These are phyloP conservation scores for Homarus americanus DNA, from an alignment of 1,140 invertebrate genomes.

Conservation along the genomic window DNA sequence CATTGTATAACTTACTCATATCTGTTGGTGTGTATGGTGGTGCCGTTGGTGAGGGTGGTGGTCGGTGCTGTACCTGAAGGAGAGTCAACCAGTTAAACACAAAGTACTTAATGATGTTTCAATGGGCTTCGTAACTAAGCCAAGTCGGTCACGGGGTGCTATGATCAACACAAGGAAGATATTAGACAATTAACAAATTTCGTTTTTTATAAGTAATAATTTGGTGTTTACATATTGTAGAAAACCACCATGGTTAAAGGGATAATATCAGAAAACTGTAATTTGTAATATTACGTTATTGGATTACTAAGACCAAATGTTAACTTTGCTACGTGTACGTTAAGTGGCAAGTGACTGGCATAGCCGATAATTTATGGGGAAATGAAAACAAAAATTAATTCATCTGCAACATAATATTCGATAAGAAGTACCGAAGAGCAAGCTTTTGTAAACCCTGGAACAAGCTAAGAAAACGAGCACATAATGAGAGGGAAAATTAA, in stretches of 20 bases:
- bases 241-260: too few relatives aligned
- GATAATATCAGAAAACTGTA: background rate
- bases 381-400: background rate
- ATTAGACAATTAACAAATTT: background rate
- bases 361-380: background rate
- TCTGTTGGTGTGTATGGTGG: conserved; percentile 16
- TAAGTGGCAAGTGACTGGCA: background rate
- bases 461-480: background rate
- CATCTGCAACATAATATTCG: background rate
- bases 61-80: conserved; percentile 23
- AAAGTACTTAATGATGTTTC: background rate
- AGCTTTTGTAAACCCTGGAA: background rate
- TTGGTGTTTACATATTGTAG: background rate
- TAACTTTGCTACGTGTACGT: background rate
- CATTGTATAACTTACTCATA: conserved; percentile 64
- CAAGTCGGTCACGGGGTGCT: background rate
- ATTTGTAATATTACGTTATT: background rate
- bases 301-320: background rate
- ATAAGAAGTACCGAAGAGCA: background rate
- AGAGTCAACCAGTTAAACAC: background rate
- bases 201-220: background rate
- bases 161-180: conserved; percentile 14
- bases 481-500: background rate
- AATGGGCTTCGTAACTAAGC: background rate
- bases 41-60: conserved; percentile 39